phyloP scores from a whole-genome alignment of 2,888 invertebrate species.

The Abscondita cerata region DNA sequence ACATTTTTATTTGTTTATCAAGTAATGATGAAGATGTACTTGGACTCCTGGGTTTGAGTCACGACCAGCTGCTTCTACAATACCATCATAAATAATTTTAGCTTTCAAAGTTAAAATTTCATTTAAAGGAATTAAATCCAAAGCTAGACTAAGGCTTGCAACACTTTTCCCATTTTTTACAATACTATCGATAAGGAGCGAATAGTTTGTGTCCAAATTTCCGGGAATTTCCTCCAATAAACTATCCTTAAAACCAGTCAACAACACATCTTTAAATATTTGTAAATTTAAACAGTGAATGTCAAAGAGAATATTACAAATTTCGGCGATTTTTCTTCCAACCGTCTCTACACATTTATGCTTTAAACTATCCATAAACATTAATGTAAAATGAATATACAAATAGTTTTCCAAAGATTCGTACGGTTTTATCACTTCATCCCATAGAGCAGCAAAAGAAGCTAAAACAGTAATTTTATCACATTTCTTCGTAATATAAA shows the following conservation, averaged over 20 bases:
- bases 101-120: neutral
- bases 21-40: neutral
- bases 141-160: neutral
- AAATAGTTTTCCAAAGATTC: constrained; percentile 5
- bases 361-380: neutral
- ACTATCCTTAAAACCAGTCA: neutral
- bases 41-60: neutral
- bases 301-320: neutral
- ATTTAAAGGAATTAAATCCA: constrained; percentile 8
- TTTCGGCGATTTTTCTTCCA: neutral
- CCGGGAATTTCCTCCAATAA: neutral
- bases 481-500: neutral
- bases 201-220: constrained; percentile 3
- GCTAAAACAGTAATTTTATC: neutral
- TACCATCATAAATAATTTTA: neutral
- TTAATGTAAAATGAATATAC: constrained; percentile 2
- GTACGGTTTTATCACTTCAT: neutral
- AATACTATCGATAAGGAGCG: constrained; percentile 5
- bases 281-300: neutral
- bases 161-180: neutral
- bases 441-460: neutral
- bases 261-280: neutral
- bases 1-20: neutral
- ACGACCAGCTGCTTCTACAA: neutral
- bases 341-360: neutral